Base-by-base conservation (phyloP, 2,113 vertebrate species). In the Antechinus flavipes region DNA sequence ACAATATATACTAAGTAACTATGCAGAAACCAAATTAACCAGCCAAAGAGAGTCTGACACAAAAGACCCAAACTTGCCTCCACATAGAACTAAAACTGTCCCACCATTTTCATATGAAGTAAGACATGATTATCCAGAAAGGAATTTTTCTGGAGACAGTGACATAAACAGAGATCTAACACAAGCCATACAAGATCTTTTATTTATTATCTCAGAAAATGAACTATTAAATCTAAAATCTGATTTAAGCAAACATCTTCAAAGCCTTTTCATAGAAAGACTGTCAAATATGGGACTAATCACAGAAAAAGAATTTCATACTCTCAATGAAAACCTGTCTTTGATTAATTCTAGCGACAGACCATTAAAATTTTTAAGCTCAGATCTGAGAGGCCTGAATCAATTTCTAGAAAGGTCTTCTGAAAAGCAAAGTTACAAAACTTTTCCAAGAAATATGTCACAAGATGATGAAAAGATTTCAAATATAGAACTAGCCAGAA, bases 201-300 rank as follows among this genome's bases (percentile, higher is more conserved):
- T 97, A 58, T 5, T 0, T n/a, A 16, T 54, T 93, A 95, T 97
- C 95, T 96, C 98, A 84, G 97, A 98, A 95, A 98, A 92, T 92
- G 97, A 98, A 93, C 46, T 97, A 58, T 91, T 95, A 97, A 95
- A 68, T 96, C 52, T 98, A 96, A 97, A 97, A 96, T 56, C 56
- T 47, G 84, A 97, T 92, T 97, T 98, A 95, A 97, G 96, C n/a
- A 98, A 97, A 96, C 91, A 58, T 12, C 23, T 98, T 35, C 95
- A 98, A 91, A 55, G 54, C 1, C 94, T 97, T 96, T 97, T 97
- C 92, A 46, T 95, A 93, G 97, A 97, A 93, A 97, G 93, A 91
- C 94, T 97, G 95, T 95, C 92, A 93, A 94, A 97, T 93, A 96
- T 95, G 95, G 97, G 94, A 89, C 53, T 95, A 91, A 61, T 97